These are phyloP conservation scores for Drosophila serrata DNA, from an alignment of 1,140 invertebrate species.

Conservation along the genomic window DNA sequence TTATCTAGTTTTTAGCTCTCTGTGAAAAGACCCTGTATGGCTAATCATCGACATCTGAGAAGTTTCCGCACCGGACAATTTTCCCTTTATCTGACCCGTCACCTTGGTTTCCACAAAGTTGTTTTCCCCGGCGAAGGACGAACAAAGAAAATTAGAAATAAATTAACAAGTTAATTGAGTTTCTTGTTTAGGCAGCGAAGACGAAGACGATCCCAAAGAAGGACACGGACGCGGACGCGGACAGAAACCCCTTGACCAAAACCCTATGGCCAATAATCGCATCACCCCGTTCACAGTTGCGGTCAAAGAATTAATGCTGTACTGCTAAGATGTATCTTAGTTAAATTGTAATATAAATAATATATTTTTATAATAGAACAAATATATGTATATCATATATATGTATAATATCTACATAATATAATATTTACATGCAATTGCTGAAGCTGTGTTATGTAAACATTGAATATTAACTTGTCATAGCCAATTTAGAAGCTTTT, in stretches of 20 bases:
- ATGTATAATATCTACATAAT: too few species aligned
- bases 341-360: neutral
- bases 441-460: too few species aligned
- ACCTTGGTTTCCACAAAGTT: constrained; percentile 28
- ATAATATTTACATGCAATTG: too few species aligned
- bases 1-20: too few species aligned
- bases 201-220: constrained; percentile 3
- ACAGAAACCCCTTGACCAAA: neutral
- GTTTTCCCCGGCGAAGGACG: constrained; percentile 47
- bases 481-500: neutral
- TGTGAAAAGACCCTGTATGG: too few species aligned
- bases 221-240: constrained; percentile 3
- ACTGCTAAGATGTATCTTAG: neutral
- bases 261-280: constrained; percentile 40
- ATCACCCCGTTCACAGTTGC: neutral
- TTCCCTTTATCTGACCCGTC: constrained; percentile 2
- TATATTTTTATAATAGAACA: neutral
- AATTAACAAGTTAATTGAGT: constrained; percentile 82
- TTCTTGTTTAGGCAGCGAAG: constrained; percentile 61
- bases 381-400: too few species aligned
- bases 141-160: constrained; percentile 80
- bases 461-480: neutral
- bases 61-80: neutral
- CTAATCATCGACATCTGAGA: neutral
- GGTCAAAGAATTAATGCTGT: constrained; percentile 4